Evolutionary conservation across 2,797 vertebrate species (phyloP), one percentile per base, ranked within the genome.

Genomic region (Brachyrhaphis roseni): DNA sequence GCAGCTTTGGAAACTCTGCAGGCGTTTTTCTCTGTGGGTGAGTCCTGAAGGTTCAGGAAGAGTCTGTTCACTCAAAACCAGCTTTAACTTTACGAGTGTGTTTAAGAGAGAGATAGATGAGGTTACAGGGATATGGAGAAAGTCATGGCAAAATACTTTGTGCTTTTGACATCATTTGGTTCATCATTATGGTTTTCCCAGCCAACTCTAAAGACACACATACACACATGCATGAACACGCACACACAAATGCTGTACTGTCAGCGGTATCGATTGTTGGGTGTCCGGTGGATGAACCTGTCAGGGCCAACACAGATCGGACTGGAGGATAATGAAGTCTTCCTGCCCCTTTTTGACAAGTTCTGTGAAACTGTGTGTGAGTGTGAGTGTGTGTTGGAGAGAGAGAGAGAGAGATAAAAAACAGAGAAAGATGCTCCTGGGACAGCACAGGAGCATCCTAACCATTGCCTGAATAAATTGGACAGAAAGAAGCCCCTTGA

Each of bases 291-390:
- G 95, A 95, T 95, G 94, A 95, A 95, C 92, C 93, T 94, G 94
- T 95, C 95, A 95, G 83, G 86, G 90, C 93, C 91, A 93, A 95
- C 94, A 95, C 80, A 94, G 93, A 94, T 90, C 89, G 92, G 92
- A 92, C 90, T 86, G 94, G 88, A 91, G 90, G 94, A 96, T 96
- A 96, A 96, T 95, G 94, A 96, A 96, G 95, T 94, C 92, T 92
- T 95, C 90, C 88, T 91, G 90, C 82, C 78, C 47, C 92, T 90
- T 86, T 83, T 90, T 94, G 93, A 95, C 93, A 93, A 89, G 89
- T 90, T 84, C 81, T 4, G 41, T 78, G 79, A 82, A 80, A 75
- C 72, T 75, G 78, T 84, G 51, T 80, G 49, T 20, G 70, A 11
- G 82, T 4, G 77, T 46, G 83, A 49, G 73, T 41, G 71, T 71